These are phyloP conservation scores for Acanthopagrus latus DNA, from an alignment of 2,797 vertebrate genomes.

Conservation along the genomic window DNA sequence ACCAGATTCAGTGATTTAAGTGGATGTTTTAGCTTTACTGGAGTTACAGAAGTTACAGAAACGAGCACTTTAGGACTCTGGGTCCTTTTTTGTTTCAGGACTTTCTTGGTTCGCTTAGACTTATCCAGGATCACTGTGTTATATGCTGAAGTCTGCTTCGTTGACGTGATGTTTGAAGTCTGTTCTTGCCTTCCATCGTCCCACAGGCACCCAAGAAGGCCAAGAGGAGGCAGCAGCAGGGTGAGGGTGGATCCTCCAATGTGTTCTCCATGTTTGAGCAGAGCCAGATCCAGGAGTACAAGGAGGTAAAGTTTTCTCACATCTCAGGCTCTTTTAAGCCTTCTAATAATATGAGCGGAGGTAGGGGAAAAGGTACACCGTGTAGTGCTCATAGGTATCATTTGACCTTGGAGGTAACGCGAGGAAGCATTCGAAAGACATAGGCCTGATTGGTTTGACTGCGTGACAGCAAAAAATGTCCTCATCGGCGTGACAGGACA, in stretches of 20 bases:
- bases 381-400: not conserved
- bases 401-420: slow-evolving; percentile 37
- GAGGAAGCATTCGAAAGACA: slow-evolving; percentile 10
- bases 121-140: not conserved
- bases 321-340: not conserved
- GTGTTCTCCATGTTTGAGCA: slow-evolving; percentile 98
- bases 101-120: not conserved
- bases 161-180: not conserved
- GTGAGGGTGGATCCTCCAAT: slow-evolving; percentile 92
- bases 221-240: slow-evolving; percentile 93
- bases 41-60: not conserved
- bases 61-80: not conserved
- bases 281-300: slow-evolving; percentile 98
- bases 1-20: not conserved
- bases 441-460: slow-evolving; percentile 16
- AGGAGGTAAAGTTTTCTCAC: slow-evolving; percentile 86
- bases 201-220: slow-evolving; percentile 95
- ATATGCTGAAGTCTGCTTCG: not conserved
- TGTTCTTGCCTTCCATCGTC: slow-evolving; percentile 23
- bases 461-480: slow-evolving; percentile 36
- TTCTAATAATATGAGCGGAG: not conserved
- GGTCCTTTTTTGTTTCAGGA: slow-evolving; percentile 12
- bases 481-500: slow-evolving; percentile 35
- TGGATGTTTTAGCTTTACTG: not conserved
- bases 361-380: slow-evolving; percentile 7